phyloP scores from a whole-genome alignment of 1,140 invertebrate species.

The Sinonovacula constricta region DNA sequence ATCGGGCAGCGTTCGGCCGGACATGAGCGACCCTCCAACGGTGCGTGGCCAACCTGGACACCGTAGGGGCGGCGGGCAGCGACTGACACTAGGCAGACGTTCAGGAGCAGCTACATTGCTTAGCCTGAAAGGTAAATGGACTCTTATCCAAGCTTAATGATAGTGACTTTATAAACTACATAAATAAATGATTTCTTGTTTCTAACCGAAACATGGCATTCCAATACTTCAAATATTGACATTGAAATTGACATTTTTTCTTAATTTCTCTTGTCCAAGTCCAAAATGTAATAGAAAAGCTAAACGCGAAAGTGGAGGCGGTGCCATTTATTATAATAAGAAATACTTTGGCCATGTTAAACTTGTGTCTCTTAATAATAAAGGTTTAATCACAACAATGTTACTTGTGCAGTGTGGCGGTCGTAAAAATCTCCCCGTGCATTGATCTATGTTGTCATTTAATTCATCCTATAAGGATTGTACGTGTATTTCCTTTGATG shows the following conservation, averaged over 20 bases:
- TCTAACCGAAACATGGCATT: conserved; percentile 25
- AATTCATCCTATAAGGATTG: no score
- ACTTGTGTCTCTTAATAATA: no score
- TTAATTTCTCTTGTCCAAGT: conserved; percentile 11
- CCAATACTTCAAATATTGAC: not conserved
- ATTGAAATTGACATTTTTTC: conserved; percentile 4
- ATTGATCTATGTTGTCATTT: no score
- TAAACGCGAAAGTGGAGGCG: conserved; percentile 14
- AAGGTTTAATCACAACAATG: no score
- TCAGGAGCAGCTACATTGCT: not conserved
- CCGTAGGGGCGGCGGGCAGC: not conserved
- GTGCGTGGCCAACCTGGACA: no score
- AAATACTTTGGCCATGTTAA: not conserved
- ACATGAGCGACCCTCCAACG: no score
- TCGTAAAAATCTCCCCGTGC: no score
- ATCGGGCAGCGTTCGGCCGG: no score
- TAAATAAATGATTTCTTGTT: conserved; percentile 16
- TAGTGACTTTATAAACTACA: conserved; percentile 22
- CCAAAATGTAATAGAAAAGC: conserved; percentile 28
- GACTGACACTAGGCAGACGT: not conserved
- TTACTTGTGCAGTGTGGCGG: no score
- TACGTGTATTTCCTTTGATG: no score
- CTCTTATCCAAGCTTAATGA: conserved; percentile 18
- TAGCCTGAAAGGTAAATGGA: conserved; percentile 25
- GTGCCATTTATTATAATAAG: conserved; percentile 11